Evolutionary conservation across 2,888 invertebrate species (phyloP), one percentile per base, ranked within the genome.

Genomic region (Gymnocheta viridis): DNA sequence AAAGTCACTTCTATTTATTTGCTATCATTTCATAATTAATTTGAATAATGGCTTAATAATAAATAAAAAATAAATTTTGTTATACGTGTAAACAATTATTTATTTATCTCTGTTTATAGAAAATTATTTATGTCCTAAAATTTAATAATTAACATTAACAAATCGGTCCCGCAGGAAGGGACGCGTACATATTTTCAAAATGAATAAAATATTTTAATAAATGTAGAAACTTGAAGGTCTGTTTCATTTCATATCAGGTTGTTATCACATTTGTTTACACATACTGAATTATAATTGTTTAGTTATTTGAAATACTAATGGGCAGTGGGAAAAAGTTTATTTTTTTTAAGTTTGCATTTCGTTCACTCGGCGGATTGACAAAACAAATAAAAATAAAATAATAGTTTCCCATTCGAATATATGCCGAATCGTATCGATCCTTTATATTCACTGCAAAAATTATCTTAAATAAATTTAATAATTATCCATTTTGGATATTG

Each of bases 31-130:
- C 44, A 22, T 54, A 67, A 82, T 78, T 54, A 67, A 73, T 51
- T 82, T 73, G 44, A 73, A 69, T 73, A 78, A 69, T 73, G 67
- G 62, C 41, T 72, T 51, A 32, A 49, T 72, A 66, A 77, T 62
- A 73, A 72, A 47, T 49, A 62, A 54, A 70, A 41, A 41, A 54
- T 32, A 54, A 54, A 32, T 32, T 27, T 29, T 14, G 9, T 54
- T 14, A 4, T 27, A 22, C n/a, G 7, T 1, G 17, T 14, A n/a
- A 41, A n/a, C 10, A 19, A 9, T 17, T 47, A 7, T 47, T 9
- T 47, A 17, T 47, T 47, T 47, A 10, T n/a, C 12, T 51, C 24
- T 51, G 22, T 24, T 5, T 51, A 7, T 24, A 51, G 22, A 12
- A 12, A 51, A 24, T 24, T 24, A 51, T 51, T 24, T 24, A 51